Conservation (phyloP, 2,888 invertebrate genomes). For the Halocaridina rubra region DNA sequence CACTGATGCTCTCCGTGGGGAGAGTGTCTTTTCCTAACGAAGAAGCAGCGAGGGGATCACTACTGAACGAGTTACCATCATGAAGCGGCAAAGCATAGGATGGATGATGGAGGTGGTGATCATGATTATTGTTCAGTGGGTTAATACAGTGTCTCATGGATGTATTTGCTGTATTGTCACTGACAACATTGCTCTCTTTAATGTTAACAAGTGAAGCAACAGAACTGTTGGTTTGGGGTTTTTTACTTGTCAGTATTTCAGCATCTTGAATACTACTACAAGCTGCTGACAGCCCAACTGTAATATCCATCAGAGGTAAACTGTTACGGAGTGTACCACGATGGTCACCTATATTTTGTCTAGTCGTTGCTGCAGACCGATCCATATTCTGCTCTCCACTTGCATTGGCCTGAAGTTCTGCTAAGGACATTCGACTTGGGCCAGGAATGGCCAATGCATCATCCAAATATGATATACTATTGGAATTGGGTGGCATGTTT, state of each 20-base stretch:
- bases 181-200: not conserved
- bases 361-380: conserved; percentile 13
- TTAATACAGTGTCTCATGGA: conserved; percentile 1
- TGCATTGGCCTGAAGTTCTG: not conserved
- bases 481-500: conserved; percentile 4
- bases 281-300: conserved; percentile 22
- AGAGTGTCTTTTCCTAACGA: conserved; percentile 20
- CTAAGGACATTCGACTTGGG: conserved; percentile 13
- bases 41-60: conserved; percentile 15
- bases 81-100: conserved; percentile 26
- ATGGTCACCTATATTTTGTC: conserved; percentile 9
- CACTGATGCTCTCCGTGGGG: not conserved
- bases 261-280: too few relatives aligned
- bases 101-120: too few relatives aligned
- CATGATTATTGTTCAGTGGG: too few relatives aligned
- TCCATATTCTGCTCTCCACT: not conserved
- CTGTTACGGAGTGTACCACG: conserved; percentile 23
- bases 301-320: conserved; percentile 32
- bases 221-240: not conserved
- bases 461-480: conserved; percentile 28
- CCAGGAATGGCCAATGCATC: conserved; percentile 37
- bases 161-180: not conserved
- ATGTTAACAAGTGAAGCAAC: not conserved
- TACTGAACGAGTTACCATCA: conserved; percentile 28
- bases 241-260: too few relatives aligned